Conservation (phyloP, 2,888 invertebrate species). For the Hemicrepidius hirtus region DNA sequence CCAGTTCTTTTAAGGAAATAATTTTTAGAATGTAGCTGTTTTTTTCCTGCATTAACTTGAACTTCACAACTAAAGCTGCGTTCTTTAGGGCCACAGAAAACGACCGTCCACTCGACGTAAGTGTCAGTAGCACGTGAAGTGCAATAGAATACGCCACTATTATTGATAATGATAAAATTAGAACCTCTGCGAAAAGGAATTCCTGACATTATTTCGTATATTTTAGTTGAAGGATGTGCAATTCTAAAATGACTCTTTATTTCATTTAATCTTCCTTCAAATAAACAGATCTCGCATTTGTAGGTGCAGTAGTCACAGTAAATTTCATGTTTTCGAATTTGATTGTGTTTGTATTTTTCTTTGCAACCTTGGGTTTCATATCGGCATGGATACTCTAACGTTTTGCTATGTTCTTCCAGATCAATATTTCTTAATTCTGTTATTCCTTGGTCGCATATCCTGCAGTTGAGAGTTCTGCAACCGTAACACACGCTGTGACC, state of each 20-base stretch:
- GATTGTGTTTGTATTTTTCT: constrained; percentile 29
- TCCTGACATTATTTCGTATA: constrained; percentile 39
- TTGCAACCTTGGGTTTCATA: constrained; percentile 44
- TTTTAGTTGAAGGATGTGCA: constrained; percentile 47
- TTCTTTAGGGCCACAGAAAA: constrained; percentile 49
- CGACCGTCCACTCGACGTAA: constrained; percentile 46
- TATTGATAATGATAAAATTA: constrained; percentile 44
- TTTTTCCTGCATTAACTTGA: constrained; percentile 45
- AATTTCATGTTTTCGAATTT: constrained; percentile 49
- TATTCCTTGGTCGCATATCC: constrained; percentile 34
- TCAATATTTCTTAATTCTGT: constrained; percentile 43
- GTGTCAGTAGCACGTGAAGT: constrained; percentile 37
- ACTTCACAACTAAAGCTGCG: constrained; percentile 47
- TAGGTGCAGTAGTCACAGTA: constrained; percentile 41
- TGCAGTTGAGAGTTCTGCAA: constrained; percentile 34
- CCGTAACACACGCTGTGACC: constrained; percentile 43
- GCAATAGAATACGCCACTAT: constrained; percentile 47
- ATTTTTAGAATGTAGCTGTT: constrained; percentile 19
- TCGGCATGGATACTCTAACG: constrained; percentile 44
- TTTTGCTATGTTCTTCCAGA: constrained; percentile 46
- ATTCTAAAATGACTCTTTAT: constrained; percentile 47
- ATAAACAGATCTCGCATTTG: constrained; percentile 41
- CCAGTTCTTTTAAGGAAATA: constrained; percentile 45
- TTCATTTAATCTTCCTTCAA: constrained; percentile 43
- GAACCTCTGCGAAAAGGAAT: constrained; percentile 48